These are phyloP conservation scores for Caenorhabditis auriculariae DNA, from an alignment of 2,888 invertebrate species.

Conservation along the genomic window DNA sequence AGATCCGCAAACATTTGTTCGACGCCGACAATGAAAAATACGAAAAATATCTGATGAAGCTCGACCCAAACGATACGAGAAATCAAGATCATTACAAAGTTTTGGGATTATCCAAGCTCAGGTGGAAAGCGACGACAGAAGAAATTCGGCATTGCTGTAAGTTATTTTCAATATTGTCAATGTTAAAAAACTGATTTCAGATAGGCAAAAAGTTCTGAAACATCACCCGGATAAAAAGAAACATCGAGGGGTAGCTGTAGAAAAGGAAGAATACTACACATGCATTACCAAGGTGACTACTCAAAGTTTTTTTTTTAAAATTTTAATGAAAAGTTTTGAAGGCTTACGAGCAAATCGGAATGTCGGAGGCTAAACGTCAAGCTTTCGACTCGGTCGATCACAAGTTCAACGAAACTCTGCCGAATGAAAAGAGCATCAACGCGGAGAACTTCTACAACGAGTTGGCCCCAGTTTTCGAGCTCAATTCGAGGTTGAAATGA, in stretches of 20 bases:
- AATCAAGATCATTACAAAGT: slow-evolving; percentile 89
- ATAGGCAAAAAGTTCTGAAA: slow-evolving; percentile 80
- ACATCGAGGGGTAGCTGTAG: slow-evolving; percentile 71
- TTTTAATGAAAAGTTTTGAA: background rate
- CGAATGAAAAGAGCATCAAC: slow-evolving; percentile 70
- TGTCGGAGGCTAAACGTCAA: slow-evolving; percentile 72
- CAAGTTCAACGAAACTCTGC: slow-evolving; percentile 84
- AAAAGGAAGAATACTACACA: slow-evolving; percentile 91
- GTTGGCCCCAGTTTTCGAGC: slow-evolving; percentile 67
- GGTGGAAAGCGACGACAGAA: slow-evolving; percentile 84
- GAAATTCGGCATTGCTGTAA: slow-evolving; percentile 91
- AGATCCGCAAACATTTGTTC: slow-evolving; percentile 34
- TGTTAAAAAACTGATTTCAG: slow-evolving; percentile 63
- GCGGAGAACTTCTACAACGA: slow-evolving; percentile 75
- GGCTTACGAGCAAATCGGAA: slow-evolving; percentile 60
- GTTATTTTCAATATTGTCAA: slow-evolving; percentile 54
- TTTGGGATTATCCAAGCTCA: slow-evolving; percentile 80
- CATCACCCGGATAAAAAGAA: slow-evolving; percentile 98
- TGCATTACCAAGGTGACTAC: slow-evolving; percentile 82
- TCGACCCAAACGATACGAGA: slow-evolving; percentile 46
- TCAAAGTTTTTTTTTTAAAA: background rate
- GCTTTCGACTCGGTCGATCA: slow-evolving; percentile 97
- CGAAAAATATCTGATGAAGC: slow-evolving; percentile 50
- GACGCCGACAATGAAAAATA: slow-evolving; percentile 59
- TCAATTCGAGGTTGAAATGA: slow-evolving; percentile 67